A percentile compares a stretch with the other conserved stretches of the same genome.
Conservation (phyloP, 2,888 invertebrate genomes). For the Myopa tessellatipennis region DNA sequence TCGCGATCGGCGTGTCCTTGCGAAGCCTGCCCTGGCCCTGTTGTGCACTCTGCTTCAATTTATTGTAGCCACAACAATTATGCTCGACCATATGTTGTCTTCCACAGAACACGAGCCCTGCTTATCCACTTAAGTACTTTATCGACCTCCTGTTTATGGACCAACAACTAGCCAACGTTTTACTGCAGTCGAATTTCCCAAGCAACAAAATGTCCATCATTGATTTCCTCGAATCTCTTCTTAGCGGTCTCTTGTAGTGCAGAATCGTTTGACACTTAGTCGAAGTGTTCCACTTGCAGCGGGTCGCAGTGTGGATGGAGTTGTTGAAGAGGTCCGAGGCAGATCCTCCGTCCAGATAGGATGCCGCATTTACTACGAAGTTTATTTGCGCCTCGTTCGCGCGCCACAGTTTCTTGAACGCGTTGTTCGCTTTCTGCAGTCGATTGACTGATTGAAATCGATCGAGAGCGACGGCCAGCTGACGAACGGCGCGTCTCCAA, state of each 20-base stretch:
- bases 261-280: neutral
- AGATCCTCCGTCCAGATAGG: neutral
- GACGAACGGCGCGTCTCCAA: neutral
- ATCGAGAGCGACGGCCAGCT: conserved; percentile 26
- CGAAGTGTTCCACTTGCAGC: neutral
- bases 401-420: conserved; percentile 28
- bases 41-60: neutral
- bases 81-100: neutral
- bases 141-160: neutral
- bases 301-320: neutral
- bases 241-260: neutral
- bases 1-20: conserved; percentile 51
- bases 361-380: conserved; percentile 49
- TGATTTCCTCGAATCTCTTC: conserved; percentile 27
- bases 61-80: neutral
- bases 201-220: conserved; percentile 18
- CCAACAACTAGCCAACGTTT: neutral
- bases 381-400: conserved; percentile 50
- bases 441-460: conserved; percentile 64
- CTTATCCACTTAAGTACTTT: too few relatives aligned
- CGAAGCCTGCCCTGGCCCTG: neutral
- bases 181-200: neutral
- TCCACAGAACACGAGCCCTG: neutral
- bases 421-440: conserved; percentile 24
- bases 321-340: neutral